A percentile compares a stretch with the other conserved stretches of the same genome.
These are phyloP conservation scores for Anthopleura sola DNA, from an alignment of 64 coral and sea anemone genomes.

Conservation along the genomic window DNA sequence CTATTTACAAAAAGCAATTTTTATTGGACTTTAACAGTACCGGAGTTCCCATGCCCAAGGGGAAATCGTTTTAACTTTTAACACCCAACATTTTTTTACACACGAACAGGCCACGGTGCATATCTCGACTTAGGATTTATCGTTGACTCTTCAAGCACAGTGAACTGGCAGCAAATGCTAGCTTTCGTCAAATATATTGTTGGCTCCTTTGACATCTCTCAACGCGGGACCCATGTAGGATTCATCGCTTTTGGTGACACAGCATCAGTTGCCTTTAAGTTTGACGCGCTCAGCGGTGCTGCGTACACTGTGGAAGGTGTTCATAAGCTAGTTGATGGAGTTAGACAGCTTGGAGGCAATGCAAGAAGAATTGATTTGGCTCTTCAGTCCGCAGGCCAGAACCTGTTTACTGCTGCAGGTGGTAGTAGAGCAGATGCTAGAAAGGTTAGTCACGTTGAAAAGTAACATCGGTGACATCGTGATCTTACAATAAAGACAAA, in stretches of 20 bases:
- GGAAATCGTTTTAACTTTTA: not conserved
- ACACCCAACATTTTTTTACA: not conserved
- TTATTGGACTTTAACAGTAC: no score
- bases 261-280: conserved; percentile 29
- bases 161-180: conserved; percentile 33
- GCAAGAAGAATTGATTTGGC: conserved; percentile 31
- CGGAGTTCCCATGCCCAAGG: not conserved
- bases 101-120: not conserved
- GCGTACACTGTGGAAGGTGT: conserved; percentile 23
- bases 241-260: conserved; percentile 36
- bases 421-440: conserved; percentile 36
- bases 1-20: no score
- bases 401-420: conserved; percentile 15
- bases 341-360: conserved; percentile 18
- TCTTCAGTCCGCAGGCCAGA: not conserved
- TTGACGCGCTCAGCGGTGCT: conserved; percentile 16
- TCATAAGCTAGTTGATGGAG: conserved; percentile 24
- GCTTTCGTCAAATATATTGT: conserved; percentile 30
- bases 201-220: conserved; percentile 50
- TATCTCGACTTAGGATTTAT: conserved; percentile 46
- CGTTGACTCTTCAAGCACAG: conserved; percentile 37
- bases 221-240: conserved; percentile 28
- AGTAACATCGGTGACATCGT: no score
- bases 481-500: no score
- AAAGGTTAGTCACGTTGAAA: conserved; percentile 20